phyloP scores from a whole-genome alignment of 2,113 vertebrate species.

The Melanocharis versteri region DNA sequence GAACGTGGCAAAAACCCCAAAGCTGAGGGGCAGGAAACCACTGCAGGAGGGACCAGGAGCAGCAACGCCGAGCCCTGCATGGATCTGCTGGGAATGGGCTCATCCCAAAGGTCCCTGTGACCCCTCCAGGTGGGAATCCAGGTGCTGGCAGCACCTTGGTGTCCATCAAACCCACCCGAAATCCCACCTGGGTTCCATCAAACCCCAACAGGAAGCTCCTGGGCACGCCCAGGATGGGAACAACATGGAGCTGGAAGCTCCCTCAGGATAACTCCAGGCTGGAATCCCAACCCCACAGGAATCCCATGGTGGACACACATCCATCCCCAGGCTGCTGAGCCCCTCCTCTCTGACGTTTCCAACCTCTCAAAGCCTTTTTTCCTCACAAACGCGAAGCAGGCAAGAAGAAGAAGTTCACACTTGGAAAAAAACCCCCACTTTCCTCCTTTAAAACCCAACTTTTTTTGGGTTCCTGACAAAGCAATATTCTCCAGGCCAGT shows the following conservation, averaged over 20 bases:
- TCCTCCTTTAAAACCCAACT: background rate
- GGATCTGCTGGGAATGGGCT: background rate
- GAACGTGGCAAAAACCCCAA: background rate
- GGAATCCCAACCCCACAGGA: background rate
- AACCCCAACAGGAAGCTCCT: background rate
- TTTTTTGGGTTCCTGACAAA: constrained; percentile 39
- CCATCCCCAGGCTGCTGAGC: background rate
- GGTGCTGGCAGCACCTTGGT: background rate
- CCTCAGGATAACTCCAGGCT: background rate
- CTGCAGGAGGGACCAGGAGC: background rate
- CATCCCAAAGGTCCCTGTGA: background rate
- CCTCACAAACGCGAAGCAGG: background rate
- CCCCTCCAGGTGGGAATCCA: background rate
- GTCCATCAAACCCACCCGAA: background rate
- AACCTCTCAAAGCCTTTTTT: constrained; percentile 3
- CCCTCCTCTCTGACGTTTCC: background rate
- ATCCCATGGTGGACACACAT: background rate
- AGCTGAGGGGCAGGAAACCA: background rate
- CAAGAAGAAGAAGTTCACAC: constrained; percentile 12
- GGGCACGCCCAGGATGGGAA: rapidly evolving
- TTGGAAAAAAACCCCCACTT: background rate
- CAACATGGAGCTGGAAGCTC: background rate
- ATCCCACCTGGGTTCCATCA: background rate
- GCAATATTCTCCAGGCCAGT: constrained; percentile 53
- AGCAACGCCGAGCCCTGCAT: background rate